Conservation (phyloP, 2,888 invertebrate genomes). For the Chymomyza fuscimana region DNA sequence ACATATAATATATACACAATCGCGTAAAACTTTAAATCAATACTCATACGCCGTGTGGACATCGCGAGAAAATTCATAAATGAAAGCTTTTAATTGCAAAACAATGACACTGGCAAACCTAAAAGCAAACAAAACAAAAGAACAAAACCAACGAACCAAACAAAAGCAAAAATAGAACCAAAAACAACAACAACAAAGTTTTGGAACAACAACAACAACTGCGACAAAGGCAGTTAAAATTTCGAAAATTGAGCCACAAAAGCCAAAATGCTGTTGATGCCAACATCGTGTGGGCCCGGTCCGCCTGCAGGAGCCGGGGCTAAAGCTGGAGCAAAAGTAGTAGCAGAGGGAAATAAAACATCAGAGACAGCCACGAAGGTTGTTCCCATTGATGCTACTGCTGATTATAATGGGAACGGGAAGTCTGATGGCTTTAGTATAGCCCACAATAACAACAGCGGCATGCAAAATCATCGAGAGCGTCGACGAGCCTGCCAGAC, state of each 20-base stretch:
- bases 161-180: slow-evolving; percentile 28
- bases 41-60: slow-evolving; percentile 35
- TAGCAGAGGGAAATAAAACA: slow-evolving; percentile 25
- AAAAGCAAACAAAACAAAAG: slow-evolving; percentile 44
- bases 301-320: slow-evolving; percentile 57
- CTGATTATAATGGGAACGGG: slow-evolving; percentile 12
- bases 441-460: slow-evolving; percentile 26
- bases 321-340: not conserved
- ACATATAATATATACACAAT: not conserved
- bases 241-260: slow-evolving; percentile 41
- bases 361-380: slow-evolving; percentile 23
- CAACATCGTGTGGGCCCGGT: slow-evolving; percentile 79
- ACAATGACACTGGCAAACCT: slow-evolving; percentile 60
- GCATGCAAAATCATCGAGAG: slow-evolving; percentile 16
- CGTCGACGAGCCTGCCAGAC: slow-evolving; percentile 42
- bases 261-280: slow-evolving; percentile 75
- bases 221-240: not conserved
- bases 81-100: slow-evolving; percentile 72
- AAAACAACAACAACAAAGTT: slow-evolving; percentile 26
- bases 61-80: slow-evolving; percentile 50
- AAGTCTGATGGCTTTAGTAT: slow-evolving; percentile 37
- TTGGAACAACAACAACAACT: slow-evolving; percentile 36
- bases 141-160: slow-evolving; percentile 39
- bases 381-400: slow-evolving; percentile 20
- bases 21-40: slow-evolving; percentile 20